Percentiles rank a stretch among this genome's conserved stretches.
phyloP scores from a whole-genome alignment of 2,888 invertebrate species.

The Chrysomela aeneicollis region DNA sequence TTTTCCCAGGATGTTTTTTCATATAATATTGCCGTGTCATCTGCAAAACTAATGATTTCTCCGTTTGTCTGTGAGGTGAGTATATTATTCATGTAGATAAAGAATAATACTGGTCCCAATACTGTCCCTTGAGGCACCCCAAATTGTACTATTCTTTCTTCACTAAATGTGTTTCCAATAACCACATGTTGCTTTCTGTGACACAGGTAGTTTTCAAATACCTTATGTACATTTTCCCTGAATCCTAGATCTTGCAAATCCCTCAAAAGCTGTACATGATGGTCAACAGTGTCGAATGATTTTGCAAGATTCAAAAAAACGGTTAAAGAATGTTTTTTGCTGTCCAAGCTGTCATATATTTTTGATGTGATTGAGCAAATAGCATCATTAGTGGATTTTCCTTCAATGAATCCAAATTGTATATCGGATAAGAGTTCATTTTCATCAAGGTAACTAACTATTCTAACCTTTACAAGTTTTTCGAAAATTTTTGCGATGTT shows the following conservation, averaged over 20 bases:
- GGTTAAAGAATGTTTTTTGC: not conserved
- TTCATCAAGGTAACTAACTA: slow-evolving; percentile 8
- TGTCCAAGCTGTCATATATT: not conserved
- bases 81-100: slow-evolving; percentile 1
- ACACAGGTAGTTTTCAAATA: not conserved
- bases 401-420: slow-evolving; percentile 12
- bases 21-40: slow-evolving; percentile 6
- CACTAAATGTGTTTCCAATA: not conserved
- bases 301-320: slow-evolving; percentile 12
- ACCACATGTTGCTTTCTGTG: not conserved
- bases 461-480: not conserved
- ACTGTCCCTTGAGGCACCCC: slow-evolving; percentile 1
- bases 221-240: not conserved
- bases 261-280: not conserved
- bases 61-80: not conserved
- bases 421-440: slow-evolving; percentile 15
- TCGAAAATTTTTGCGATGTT: slow-evolving; percentile 5
- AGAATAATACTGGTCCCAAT: not conserved
- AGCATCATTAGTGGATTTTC: slow-evolving; percentile 1
- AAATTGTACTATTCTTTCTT: slow-evolving; percentile 2
- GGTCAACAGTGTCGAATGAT: slow-evolving; percentile 16
- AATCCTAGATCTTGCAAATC: slow-evolving; percentile 11
- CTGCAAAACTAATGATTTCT: not conserved
- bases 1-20: not conserved
- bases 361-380: slow-evolving; percentile 2